Evolutionary conservation across 2,888 invertebrate genomes (phyloP).

Genomic region (Polydrusus tereticollis): DNA sequence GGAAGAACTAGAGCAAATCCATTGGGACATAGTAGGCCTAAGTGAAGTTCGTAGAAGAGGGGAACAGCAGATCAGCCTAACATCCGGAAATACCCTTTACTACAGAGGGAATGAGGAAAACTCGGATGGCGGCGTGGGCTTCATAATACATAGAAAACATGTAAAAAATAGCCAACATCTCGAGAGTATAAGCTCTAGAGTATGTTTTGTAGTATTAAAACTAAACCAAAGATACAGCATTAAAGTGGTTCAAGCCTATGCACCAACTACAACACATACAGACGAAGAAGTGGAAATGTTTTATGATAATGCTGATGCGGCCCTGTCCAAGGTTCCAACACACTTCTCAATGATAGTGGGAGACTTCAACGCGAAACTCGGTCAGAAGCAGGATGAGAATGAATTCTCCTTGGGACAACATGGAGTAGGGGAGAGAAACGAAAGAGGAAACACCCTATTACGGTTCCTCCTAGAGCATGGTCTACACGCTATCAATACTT

Average conservation of each 20-base stretch:
- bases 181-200: conserved; percentile 21
- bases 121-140: conserved; percentile 16
- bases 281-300: not conserved
- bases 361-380: conserved; percentile 8
- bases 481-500: conserved; percentile 6
- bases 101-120: not conserved
- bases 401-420: not conserved
- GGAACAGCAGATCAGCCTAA: conserved; percentile 10
- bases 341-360: not conserved
- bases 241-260: conserved; percentile 22
- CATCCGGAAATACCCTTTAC: conserved; percentile 13
- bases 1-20: conserved; percentile 27
- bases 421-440: not conserved
- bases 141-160: conserved; percentile 22
- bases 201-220: conserved; percentile 13
- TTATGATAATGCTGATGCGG: not conserved
- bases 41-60: conserved; percentile 23
- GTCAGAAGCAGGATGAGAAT: not conserved
- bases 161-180: not conserved
- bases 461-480: not conserved
- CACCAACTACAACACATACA: conserved; percentile 6
- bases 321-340: not conserved
- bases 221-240: conserved; percentile 23
- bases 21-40: conserved; percentile 28
- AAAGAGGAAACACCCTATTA: conserved; percentile 3